Evolutionary conservation across 2,797 vertebrate species (phyloP), one percentile per base, ranked within the genome.

Genomic region (Microchirus variegatus): DNA sequence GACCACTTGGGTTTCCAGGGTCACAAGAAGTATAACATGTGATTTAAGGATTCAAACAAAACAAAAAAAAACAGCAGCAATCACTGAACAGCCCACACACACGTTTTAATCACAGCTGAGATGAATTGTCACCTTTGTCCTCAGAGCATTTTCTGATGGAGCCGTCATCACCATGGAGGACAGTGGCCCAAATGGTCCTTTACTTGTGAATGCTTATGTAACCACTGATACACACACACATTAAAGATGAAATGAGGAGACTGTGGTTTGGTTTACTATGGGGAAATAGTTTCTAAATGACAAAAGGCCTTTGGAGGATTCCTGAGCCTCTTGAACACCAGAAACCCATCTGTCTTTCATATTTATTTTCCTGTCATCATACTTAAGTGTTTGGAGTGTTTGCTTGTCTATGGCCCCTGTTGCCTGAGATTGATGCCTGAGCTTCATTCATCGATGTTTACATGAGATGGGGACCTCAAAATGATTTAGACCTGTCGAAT

Each of bases 361-460:
- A 58, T 73, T 81, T 75, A 65, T 78, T 69, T 73, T 35, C 52
- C 69, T 44, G 60, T 80, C 70, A 73, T 81, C 55, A 57, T 49
- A 3, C 48, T 51, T 51, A 11, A 49, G 69, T 58, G 58, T 31
- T 31, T 31, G 3, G 55, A 67, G 52, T 59, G 49, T 66, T 60
- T 62, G 54, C 31, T 31, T 54, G 68, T 65, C 55, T 43, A 3
- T 1, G 11, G 67, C 44, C 63, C 37, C 31, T 31, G 31, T 31
- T 31, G 38, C 10, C 53, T 57, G 53, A 64, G 71, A 83, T 77
- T 75, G 78, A 85, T 70, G 49, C 61, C 65, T 2, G 47, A 72
- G 75, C 67, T 42, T 44, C 31, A 59, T 54, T 70, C 53, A 55
- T 53, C 79, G 81, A 82, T 82, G 77, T 79, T 63, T 74, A 81